Evolutionary conservation across 2,888 invertebrate genomes (phyloP), one percentile per base, ranked within the genome.

Genomic region (Cephus pygmeus): DNA sequence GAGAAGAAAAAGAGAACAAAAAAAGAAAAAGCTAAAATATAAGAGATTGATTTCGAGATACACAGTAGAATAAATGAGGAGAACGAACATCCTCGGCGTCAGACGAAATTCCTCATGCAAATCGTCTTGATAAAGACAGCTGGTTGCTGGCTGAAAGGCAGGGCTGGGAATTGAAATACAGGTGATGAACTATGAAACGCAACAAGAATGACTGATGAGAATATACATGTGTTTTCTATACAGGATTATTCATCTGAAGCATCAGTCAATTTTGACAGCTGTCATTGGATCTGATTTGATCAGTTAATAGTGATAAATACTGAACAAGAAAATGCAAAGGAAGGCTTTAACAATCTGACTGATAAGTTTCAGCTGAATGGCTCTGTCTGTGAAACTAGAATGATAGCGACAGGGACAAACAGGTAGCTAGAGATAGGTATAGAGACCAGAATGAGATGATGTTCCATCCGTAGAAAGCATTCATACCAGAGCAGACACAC

Each of bases 41-140:
- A 56, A 23, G 9, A 33, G n/a, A 73, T 75, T 77, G 74, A 79
- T 73, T 79, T 80, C 31, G 76, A 74, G 73, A 40, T 73, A 74
- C 73, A 73, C 75, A 77, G 77, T 78, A 34, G 40, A 56, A 77
- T 69, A 75, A 71, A 71, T 40, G 75, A n/a, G 75, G 74, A 73
- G 30, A 75, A 75, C 69, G 77, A 75, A 79, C 77, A 79, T 30
- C 73, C 40, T 56, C 56, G 56, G 23, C 56, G 56, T 56, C 56
- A 56, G 56, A 56, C 56, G 56, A 56, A 56, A 56, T 56, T 56
- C 56, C 56, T 56, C 56, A 56, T 56, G 56, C 56, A 56, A 56
- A 56, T 56, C 56, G 23, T 56, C 56, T 56, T 56, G 56, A 56
- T 56, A 56, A 56, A 23, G 23, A 56, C 23, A 56, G 56, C 56